Evolutionary conservation across 2,113 vertebrate species (phyloP).

Genomic region (Ochotona curzoniae): DNA sequence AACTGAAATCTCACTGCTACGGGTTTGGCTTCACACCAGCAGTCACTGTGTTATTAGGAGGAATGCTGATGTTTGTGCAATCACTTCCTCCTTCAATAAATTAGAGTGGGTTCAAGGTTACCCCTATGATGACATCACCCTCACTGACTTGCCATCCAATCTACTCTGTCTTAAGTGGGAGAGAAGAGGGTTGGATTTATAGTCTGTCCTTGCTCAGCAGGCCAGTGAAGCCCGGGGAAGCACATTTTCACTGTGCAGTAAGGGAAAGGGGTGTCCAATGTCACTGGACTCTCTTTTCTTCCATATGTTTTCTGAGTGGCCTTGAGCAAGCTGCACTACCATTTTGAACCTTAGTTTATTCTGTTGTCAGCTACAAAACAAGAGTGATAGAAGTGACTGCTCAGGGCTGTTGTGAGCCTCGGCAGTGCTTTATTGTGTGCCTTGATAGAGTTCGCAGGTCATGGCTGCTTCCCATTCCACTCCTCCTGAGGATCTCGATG

Average conservation of each 20-base stretch:
- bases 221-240: not conserved
- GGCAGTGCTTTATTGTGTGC: no score
- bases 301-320: not conserved
- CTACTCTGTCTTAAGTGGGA: constrained; percentile 1
- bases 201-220: not conserved
- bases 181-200: constrained; percentile 2
- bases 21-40: not conserved
- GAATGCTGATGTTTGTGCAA: not conserved
- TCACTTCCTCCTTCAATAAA: constrained; percentile 51
- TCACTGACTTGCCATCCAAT: constrained; percentile 29
- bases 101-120: constrained; percentile 62
- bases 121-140: constrained; percentile 48
- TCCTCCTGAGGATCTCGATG: no score
- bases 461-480: not conserved
- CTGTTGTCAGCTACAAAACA: not conserved
- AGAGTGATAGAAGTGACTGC: not conserved
- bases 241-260: not conserved
- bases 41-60: not conserved
- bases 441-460: no score
- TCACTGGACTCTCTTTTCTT: not conserved
- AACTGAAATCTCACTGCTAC: not conserved
- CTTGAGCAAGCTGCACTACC: not conserved
- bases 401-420: not conserved
- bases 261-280: not conserved
- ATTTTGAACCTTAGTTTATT: not conserved